A percentile compares a stretch with the other conserved stretches of the same genome.
These are phyloP conservation scores for Oligia latruncula DNA, from an alignment of 2,888 invertebrate species.

Conservation along the genomic window DNA sequence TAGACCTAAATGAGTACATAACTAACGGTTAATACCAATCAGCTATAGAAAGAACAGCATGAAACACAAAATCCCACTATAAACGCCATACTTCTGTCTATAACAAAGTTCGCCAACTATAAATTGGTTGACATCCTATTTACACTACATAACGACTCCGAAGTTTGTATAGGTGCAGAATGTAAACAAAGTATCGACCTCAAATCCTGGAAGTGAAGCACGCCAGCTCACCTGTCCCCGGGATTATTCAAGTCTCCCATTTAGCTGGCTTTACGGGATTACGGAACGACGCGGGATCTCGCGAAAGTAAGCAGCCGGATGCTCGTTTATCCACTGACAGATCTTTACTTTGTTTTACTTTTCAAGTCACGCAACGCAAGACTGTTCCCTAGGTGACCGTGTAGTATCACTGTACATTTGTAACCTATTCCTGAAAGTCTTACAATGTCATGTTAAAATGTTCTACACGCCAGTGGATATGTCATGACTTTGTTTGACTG, in stretches of 20 bases:
- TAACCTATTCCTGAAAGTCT: constrained; percentile 32
- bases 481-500: not conserved
- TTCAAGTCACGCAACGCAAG: constrained; percentile 70
- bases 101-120: constrained; percentile 34
- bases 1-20: not conserved
- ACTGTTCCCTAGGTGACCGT: constrained; percentile 59
- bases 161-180: constrained; percentile 51
- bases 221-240: constrained; percentile 72
- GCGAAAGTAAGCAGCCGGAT: constrained; percentile 74
- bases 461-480: not conserved
- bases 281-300: constrained; percentile 68
- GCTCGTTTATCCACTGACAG: constrained; percentile 76
- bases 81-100: constrained; percentile 12
- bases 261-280: constrained; percentile 78
- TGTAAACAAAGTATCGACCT: constrained; percentile 70
- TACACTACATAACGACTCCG: constrained; percentile 42
- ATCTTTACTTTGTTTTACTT: constrained; percentile 75
- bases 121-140: constrained; percentile 55
- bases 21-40: not conserved
- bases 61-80: not conserved
- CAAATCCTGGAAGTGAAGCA: constrained; percentile 68
- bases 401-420: constrained; percentile 30
- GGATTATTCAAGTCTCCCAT: constrained; percentile 73
- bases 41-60: not conserved
- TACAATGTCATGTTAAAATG: not conserved